These are phyloP conservation scores for Acleris emargana DNA, from an alignment of 2,888 invertebrate species.

Conservation along the genomic window DNA sequence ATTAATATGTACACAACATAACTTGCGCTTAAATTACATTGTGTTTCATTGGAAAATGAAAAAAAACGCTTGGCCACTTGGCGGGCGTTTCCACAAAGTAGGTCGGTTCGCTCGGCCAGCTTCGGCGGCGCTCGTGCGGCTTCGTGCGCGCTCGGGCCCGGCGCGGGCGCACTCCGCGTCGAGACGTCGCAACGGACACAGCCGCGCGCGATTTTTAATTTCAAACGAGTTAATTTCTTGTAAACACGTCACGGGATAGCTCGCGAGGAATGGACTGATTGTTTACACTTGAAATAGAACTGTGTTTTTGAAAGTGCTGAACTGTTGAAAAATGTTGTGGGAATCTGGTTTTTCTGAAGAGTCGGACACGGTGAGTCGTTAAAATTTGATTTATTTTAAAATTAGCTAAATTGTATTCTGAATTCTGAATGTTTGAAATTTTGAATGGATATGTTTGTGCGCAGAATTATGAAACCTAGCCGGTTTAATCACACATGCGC, in stretches of 20 bases:
- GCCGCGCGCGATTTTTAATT: conserved; percentile 58
- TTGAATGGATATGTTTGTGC: conserved; percentile 46
- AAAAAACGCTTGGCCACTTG: conserved; percentile 71
- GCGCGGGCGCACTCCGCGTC: conserved; percentile 71
- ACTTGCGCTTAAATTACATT: conserved; percentile 37
- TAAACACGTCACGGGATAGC: conserved; percentile 69
- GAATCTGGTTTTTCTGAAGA: conserved; percentile 76
- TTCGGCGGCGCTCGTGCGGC: conserved; percentile 62
- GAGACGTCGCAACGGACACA: conserved; percentile 65
- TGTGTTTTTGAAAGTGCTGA: conserved; percentile 58
- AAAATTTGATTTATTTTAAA: conserved; percentile 27
- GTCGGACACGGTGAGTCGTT: conserved; percentile 72
- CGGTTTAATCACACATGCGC: conserved; percentile 52
- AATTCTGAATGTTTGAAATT: conserved; percentile 21
- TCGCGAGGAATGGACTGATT: conserved; percentile 62
- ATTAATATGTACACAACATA: too few species aligned
- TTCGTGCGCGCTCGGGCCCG: conserved; percentile 58
- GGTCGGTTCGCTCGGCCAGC: conserved; percentile 70
- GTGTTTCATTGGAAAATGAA: conserved; percentile 80
- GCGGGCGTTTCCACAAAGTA: conserved; percentile 73
- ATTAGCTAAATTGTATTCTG: conserved; percentile 33
- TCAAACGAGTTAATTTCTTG: conserved; percentile 46
- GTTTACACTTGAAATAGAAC: conserved; percentile 45
- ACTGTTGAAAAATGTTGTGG: conserved; percentile 77
- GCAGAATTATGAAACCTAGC: conserved; percentile 71